A percentile compares a stretch with the other conserved stretches of the same genome.
These are phyloP conservation scores for Holothuria scabra DNA, from an alignment of 53 echinoderm and acorn worm genomes.

Conservation along the genomic window DNA sequence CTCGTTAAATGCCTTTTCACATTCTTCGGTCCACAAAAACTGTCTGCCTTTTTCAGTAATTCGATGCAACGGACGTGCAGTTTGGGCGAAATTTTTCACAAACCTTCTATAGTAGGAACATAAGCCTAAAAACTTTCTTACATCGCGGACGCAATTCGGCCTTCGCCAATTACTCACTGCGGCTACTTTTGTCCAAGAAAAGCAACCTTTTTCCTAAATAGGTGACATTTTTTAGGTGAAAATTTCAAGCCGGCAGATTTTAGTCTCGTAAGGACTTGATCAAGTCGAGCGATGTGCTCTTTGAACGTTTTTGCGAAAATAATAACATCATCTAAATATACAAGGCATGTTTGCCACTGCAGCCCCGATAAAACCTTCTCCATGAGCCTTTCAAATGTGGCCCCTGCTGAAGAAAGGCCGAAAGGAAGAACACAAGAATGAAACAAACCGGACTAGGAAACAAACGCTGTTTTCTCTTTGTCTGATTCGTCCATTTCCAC, in stretches of 20 bases:
- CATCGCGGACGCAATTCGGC: no score
- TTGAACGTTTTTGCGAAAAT: constrained; percentile 11
- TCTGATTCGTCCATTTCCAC: constrained; percentile 5
- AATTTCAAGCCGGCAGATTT: no score
- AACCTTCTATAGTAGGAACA: no score
- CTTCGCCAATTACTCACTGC: no score
- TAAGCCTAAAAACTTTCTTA: no score
- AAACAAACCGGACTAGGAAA: constrained; percentile 28
- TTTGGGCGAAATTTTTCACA: not conserved
- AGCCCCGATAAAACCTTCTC: constrained; percentile 4
- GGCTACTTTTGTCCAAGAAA: no score
- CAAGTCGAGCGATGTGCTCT: not conserved
- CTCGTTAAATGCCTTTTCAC: not conserved
- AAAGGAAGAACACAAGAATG: constrained; percentile 37
- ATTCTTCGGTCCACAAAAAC: not conserved
- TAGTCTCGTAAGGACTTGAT: not conserved
- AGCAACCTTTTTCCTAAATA: no score
- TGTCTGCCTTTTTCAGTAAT: no score
- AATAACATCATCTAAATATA: constrained; percentile 24
- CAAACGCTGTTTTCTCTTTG: constrained; percentile 43
- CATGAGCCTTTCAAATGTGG: constrained; percentile 44
- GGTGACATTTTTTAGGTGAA: no score
- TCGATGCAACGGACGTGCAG: no score
- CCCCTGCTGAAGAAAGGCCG: constrained; percentile 11
- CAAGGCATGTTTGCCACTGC: constrained; percentile 8